Evolutionary conservation across 1,140 invertebrate genomes (phyloP), one percentile per base, ranked within the genome.

Genomic region (Triops cancriformis): DNA sequence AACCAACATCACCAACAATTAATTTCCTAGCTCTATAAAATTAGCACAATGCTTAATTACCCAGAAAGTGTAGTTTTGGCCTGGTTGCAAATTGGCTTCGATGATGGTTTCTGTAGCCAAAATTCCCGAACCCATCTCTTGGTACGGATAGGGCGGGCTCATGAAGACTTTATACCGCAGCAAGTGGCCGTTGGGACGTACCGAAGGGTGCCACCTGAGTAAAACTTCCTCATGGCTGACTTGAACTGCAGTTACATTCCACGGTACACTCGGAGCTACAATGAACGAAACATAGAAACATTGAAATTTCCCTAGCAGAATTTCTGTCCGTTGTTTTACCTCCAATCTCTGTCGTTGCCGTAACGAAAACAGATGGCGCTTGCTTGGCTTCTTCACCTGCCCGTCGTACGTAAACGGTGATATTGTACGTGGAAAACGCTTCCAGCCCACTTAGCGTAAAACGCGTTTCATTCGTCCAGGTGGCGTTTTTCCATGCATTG

Each of bases 361-460:
- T 83, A 11, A 87, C 82, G 81, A 89, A 91, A 78, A 89, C 88
- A 11, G 86, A 86, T 1, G 91, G 90, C 1, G 88, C 86, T 51
- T 82, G 83, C 18, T 85, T 83, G 0, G 82, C 84, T 79, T 85
- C 85, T 26, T 31, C 78, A 64, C 77, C 78, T 80, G 87, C 88
- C 7, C 89, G 81, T 74, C 87, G 85, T 0, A 92, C 90, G 82
- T 91, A 94, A 9, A 94, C 90, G 0, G 91, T 93, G 73, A 94
- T 84, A 80, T 93, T 93, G 82, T 94, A 94, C 1, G 85, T 83
- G 0, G 92, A 93, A 80, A 85, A 92, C 0, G 93, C 89, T 78
- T 88, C 84, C 1, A 94, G 84, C 77, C 88, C 83, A 0, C 84
- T 88, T 81, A 94, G 93, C 76, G 85, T 86, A 82, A 87, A 89